phyloP scores from a whole-genome alignment of 2,797 vertebrate genomes.

The Etheostoma nigrum region DNA sequence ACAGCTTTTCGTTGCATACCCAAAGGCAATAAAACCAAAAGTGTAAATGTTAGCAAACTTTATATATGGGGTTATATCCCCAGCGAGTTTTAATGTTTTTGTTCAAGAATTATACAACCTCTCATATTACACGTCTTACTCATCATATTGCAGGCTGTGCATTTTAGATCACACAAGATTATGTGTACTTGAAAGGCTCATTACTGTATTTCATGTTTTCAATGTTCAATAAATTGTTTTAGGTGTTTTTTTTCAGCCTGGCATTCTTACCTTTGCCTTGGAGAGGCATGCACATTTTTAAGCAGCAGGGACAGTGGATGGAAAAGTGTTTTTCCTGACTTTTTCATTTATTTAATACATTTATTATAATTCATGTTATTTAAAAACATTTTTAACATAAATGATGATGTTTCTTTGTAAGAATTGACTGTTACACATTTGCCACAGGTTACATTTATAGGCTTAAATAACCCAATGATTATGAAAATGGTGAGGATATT shows the following conservation, averaged over 20 bases:
- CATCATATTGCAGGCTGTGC: background rate
- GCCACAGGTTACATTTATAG: background rate
- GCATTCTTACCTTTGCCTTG: background rate
- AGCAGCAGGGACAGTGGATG: background rate
- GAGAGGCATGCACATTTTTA: background rate
- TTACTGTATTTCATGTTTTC: background rate
- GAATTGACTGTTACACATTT: background rate
- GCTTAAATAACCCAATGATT: background rate
- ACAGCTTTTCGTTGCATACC: background rate
- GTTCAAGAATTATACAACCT: background rate
- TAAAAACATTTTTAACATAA: background rate
- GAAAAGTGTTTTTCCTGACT: background rate
- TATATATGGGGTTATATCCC: no score
- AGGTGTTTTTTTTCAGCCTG: constrained; percentile 9
- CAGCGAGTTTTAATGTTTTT: background rate
- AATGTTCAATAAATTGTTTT: constrained; percentile 2
- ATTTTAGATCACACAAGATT: constrained; percentile 3
- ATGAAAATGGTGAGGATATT: background rate
- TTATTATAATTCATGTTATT: no score
- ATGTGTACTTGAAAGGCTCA: background rate
- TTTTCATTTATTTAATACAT: background rate
- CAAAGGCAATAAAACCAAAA: background rate
- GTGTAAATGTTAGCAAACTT: background rate
- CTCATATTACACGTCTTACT: background rate
- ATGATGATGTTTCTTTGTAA: background rate